Percentiles rank a stretch among this genome's conserved stretches.
Conservation (phyloP, 2,888 invertebrate genomes). For the Campopleginae sp. region DNA sequence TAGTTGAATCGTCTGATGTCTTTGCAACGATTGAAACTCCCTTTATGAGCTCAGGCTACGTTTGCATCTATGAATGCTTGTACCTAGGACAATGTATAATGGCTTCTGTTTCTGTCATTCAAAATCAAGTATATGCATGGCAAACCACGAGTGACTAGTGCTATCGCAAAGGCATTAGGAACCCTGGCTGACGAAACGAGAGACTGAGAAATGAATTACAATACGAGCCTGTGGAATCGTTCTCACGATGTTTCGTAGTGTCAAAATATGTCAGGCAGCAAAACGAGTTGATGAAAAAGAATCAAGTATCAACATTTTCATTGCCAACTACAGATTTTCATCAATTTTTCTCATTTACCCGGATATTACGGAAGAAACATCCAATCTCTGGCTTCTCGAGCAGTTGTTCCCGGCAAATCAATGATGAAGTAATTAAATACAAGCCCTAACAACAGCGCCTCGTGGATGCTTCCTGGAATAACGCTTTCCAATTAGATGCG, state of each 20-base stretch:
- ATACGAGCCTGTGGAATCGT: conserved; percentile 1
- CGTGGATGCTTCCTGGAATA: conserved; percentile 12
- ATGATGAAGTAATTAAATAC: conserved; percentile 21
- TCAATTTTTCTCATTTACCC: neutral
- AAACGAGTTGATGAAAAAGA: no score
- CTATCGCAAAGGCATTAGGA: conserved; percentile 33
- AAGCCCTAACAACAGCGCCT: neutral
- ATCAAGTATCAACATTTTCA: conserved; percentile 7
- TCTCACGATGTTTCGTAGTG: neutral
- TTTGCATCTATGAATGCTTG: conserved; percentile 61
- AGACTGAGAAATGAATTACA: conserved; percentile 31
- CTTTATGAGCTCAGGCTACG: conserved; percentile 52
- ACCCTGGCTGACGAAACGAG: conserved; percentile 47
- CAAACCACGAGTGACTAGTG: conserved; percentile 20
- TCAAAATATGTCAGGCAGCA: neutral
- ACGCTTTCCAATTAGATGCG: conserved; percentile 49
- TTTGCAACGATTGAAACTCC: conserved; percentile 44
- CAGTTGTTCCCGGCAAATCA: conserved; percentile 2
- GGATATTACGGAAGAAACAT: neutral
- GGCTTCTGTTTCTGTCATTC: neutral
- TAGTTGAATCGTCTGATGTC: conserved; percentile 48
- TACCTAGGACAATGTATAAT: conserved; percentile 18
- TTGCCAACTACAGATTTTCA: neutral
- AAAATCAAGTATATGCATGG: conserved; percentile 15
- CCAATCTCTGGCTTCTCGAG: neutral